Evolutionary conservation across 2,888 invertebrate species (phyloP).

Genomic region (Dryobotodes eremita): DNA sequence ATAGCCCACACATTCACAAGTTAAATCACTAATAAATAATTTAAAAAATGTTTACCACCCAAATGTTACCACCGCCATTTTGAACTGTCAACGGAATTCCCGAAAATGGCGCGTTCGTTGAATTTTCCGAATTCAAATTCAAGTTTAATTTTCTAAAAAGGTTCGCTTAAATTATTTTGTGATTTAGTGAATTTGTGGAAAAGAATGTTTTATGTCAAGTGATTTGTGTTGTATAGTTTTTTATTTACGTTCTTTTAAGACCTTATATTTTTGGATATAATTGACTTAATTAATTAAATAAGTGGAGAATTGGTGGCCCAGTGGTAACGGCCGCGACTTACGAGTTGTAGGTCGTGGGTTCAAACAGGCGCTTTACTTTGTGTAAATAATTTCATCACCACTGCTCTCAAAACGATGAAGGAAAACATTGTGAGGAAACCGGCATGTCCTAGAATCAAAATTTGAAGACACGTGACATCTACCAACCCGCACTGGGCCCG

Average conservation of each 20-base stretch:
- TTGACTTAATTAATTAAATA: no score
- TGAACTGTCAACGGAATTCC: constrained; percentile 49
- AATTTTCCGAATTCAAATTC: constrained; percentile 40
- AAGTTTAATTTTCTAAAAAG: constrained; percentile 31
- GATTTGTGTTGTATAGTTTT: neutral
- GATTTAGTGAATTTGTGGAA: constrained; percentile 7
- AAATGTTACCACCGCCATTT: constrained; percentile 52
- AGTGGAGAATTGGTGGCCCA: neutral
- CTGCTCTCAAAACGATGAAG: no score
- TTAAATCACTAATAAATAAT: constrained; percentile 50
- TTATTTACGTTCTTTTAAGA: constrained; percentile 1
- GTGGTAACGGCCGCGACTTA: no score
- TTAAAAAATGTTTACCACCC: constrained; percentile 44
- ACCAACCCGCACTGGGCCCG: no score
- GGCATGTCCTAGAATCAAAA: no score
- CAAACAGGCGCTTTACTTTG: no score
- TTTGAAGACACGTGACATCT: no score
- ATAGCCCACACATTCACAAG: constrained; percentile 23
- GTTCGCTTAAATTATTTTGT: constrained; percentile 24
- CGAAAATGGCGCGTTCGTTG: constrained; percentile 42
- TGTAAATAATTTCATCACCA: no score
- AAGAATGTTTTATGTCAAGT: constrained; percentile 8
- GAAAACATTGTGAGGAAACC: no score
- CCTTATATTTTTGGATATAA: neutral
- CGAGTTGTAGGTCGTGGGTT: no score